Percentiles rank a stretch among this genome's conserved stretches.
phyloP scores from a whole-genome alignment of 2,113 vertebrate species.

The Saccopteryx bilineata region DNA sequence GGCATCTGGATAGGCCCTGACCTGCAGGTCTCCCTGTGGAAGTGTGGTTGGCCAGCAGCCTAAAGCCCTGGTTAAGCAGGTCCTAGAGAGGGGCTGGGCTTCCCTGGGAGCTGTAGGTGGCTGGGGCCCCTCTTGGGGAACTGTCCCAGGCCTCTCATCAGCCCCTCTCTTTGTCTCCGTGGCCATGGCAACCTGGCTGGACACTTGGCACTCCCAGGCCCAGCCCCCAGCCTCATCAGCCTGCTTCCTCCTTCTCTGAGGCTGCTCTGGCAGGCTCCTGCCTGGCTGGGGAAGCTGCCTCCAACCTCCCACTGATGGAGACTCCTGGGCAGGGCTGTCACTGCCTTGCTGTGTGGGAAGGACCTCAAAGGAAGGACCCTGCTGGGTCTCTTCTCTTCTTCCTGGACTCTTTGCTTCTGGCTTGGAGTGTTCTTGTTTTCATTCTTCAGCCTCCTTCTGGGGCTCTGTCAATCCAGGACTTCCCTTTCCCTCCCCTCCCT shows the following conservation, averaged over 20 bases:
- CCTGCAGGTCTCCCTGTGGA: not conserved
- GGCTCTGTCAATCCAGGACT: not conserved
- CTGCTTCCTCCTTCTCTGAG: conserved; percentile 49
- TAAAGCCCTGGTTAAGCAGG: not conserved
- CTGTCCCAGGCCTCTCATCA: conserved; percentile 57
- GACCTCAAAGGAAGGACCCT: not conserved
- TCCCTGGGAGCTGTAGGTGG: not conserved
- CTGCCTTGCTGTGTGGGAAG: conserved; percentile 1
- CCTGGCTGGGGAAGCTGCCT: conserved; percentile 1
- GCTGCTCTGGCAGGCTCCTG: conserved; percentile 36
- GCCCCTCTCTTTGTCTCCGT: conserved; percentile 66
- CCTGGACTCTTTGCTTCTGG: not conserved
- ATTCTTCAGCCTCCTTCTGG: not conserved
- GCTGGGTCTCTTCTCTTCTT: not conserved
- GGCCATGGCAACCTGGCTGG: conserved; percentile 79
- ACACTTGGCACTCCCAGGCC: conserved; percentile 57
- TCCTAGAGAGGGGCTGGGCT: not conserved
- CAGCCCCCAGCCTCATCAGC: conserved; percentile 26
- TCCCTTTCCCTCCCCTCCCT: not conserved
- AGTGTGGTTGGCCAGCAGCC: not conserved
- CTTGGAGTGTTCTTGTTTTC: not conserved
- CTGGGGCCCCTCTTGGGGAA: conserved; percentile 58
- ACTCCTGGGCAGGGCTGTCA: not conserved
- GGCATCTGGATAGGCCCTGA: not conserved
- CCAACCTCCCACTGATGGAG: not conserved